Evolutionary conservation across 2,113 vertebrate species (phyloP), one percentile per base, ranked within the genome.

Genomic region (Rhinolophus ferrumequinum): DNA sequence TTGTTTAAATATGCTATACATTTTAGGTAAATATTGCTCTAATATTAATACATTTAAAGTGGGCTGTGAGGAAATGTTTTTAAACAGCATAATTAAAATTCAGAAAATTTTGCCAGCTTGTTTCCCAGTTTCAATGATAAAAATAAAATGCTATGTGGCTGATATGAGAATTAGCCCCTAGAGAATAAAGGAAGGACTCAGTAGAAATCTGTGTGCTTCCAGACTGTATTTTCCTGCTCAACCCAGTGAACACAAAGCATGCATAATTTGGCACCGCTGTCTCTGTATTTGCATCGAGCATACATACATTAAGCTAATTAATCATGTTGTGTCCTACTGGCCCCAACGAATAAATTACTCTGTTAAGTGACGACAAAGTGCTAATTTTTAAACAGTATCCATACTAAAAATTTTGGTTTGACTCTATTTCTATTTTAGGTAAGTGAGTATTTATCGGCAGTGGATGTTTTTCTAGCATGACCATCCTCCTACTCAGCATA

Each of bases 251-350:
- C 86, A n/a, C 19, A 90, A 98, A 97, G 93, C 88, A 93, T 79
- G 88, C 62, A 97, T 95, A 97, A 97, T 97, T 97, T 97, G 94
- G 62, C 81, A 82, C 54, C 82, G 12, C 76, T 97, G 8, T 83
- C 94, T 97, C 70, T 90, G 95, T 98, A 97, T 98, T 98, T 98
- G 66, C 52, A 98, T 98, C 97, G 96, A 97, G 58, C 38, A 96
- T n/a, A 97, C 93, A 96, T 75, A 95, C 95, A 97, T 95, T 96
- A 72, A 83, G 60, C 44, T 97, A 97, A 98, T 98, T 98, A 96
- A 97, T 98, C 52, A 94, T 95, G 66, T 28, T 85, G 56, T 96
- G 21, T 92, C 83, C 93, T 88, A 94, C 95, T 96, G 18, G 15
- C 8, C 41, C 47, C 54, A 92, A 47, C 72, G 97, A 91, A 98